Conservation (phyloP, 2,888 invertebrate genomes). For the Euphydryas editha region DNA sequence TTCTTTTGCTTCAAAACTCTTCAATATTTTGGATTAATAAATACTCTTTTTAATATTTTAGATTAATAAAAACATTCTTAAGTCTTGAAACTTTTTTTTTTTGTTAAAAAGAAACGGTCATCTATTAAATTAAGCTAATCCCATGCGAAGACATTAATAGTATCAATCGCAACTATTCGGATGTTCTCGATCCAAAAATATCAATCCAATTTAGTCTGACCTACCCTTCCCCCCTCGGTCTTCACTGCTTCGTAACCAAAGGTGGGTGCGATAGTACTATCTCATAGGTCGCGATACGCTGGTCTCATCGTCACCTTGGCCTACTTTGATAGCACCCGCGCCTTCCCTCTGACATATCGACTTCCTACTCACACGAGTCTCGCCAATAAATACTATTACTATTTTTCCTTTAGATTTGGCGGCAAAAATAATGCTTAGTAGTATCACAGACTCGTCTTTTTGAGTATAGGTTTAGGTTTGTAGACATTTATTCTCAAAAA, state of each 20-base stretch:
- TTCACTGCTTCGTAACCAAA: slow-evolving; percentile 33
- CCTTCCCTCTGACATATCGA: slow-evolving; percentile 55
- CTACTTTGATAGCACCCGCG: slow-evolving; percentile 66
- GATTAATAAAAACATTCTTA: not conserved
- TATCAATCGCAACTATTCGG: slow-evolving; percentile 58
- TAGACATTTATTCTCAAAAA: not conserved
- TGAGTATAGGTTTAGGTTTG: not conserved
- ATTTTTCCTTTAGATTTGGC: slow-evolving; percentile 13
- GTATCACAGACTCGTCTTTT: not conserved
- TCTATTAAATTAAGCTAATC: not conserved
- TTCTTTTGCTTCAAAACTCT: too few relatives aligned
- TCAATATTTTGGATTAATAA: not conserved
- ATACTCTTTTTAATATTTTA: not conserved
- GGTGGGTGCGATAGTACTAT: slow-evolving; percentile 50
- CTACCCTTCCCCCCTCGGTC: slow-evolving; percentile 48
- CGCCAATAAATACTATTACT: slow-evolving; percentile 26
- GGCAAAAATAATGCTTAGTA: not conserved
- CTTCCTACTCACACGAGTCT: slow-evolving; percentile 63
- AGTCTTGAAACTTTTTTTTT: not conserved
- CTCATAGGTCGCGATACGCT: slow-evolving; percentile 56
- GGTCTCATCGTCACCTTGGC: slow-evolving; percentile 69
- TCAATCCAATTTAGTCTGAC: slow-evolving; percentile 48
- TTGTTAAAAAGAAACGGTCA: not conserved
- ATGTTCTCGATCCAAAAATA: slow-evolving; percentile 50
- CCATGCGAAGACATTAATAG: slow-evolving; percentile 7